A percentile compares a stretch with the other conserved stretches of the same genome.
Evolutionary conservation across 92 coral and sea anemone genomes (phyloP).

Genomic region (Epizoanthus stellaris): DNA sequence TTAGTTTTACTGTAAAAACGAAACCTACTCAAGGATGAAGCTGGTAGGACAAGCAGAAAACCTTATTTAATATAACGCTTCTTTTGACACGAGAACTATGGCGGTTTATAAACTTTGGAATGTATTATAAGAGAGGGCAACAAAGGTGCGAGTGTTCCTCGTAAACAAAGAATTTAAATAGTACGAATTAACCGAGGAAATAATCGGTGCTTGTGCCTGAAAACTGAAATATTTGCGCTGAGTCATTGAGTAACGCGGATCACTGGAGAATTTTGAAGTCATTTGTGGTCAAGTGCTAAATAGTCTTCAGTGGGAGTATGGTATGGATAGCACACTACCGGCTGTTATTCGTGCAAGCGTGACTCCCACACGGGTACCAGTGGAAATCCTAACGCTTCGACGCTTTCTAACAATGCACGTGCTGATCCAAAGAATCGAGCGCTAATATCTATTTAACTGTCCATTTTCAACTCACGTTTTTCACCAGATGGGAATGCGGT

Average conservation of each 20-base stretch:
- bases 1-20: not conserved
- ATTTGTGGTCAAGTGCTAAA: not conserved
- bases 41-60: not conserved
- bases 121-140: not conserved
- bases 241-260: not conserved
- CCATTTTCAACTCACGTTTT: not conserved
- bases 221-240: not conserved
- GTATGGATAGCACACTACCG: not conserved
- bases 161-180: not conserved
- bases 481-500: not conserved
- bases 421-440: not conserved
- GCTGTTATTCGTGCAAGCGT: conserved; percentile 15
- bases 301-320: not conserved
- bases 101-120: not conserved
- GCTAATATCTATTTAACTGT: not conserved
- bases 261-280: not conserved
- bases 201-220: not conserved
- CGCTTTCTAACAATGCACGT: conserved; percentile 17
- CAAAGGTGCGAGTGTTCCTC: not conserved
- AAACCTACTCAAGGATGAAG: not conserved
- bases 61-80: not conserved
- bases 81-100: not conserved
- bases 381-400: conserved; percentile 2
- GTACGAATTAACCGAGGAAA: not conserved
- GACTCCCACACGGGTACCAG: conserved; percentile 33